Base-by-base conservation (phyloP, 2,888 invertebrate genomes). In the Tinea semifulvella region DNA sequence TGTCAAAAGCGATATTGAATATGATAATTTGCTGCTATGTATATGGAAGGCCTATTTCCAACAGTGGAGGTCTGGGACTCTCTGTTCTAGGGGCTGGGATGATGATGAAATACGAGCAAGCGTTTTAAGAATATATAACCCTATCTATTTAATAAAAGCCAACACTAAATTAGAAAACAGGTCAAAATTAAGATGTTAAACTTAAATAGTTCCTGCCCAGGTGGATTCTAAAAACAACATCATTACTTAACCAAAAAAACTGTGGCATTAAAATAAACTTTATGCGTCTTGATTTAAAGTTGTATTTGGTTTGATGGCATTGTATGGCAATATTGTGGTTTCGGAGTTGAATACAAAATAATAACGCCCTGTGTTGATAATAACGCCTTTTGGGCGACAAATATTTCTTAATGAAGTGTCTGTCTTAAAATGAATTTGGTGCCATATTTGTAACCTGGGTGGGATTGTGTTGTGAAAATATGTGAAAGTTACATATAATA, bases 401-500 rank as follows among this genome's bases (percentile, higher is more conserved):
- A 61, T 60, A 60, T 59, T 61, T 57, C 57, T 57, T 63, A 66
- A 68, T 65, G 63, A 63, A 65, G 61, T 61, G 60, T 57, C 60
- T 31, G 11, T 26, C 26, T 26, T 26, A 26, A 6, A 26, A 26
- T 26, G 26, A 26, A 26, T 26, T 26, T n/a, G 2, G 26, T 26
- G 6, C 26, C n/a, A n/a, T n/a, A n/a, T n/a, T n/a, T n/a, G n/a
- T n/a, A n/a, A n/a, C n/a, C n/a, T n/a, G n/a, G n/a, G n/a, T n/a
- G n/a, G n/a, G n/a, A n/a, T n/a, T n/a, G n/a, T n/a, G n/a, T n/a
- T n/a, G n/a, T n/a, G n/a, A n/a, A n/a, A n/a, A n/a, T n/a, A n/a
- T n/a, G n/a, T n/a, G n/a, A n/a, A n/a, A n/a, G n/a, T n/a, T n/a
- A n/a, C n/a, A n/a, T n/a, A n/a, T n/a, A n/a, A n/a, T n/a, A n/a